Conservation (phyloP, 2,888 invertebrate species). For the Stenotaenia linearis region DNA sequence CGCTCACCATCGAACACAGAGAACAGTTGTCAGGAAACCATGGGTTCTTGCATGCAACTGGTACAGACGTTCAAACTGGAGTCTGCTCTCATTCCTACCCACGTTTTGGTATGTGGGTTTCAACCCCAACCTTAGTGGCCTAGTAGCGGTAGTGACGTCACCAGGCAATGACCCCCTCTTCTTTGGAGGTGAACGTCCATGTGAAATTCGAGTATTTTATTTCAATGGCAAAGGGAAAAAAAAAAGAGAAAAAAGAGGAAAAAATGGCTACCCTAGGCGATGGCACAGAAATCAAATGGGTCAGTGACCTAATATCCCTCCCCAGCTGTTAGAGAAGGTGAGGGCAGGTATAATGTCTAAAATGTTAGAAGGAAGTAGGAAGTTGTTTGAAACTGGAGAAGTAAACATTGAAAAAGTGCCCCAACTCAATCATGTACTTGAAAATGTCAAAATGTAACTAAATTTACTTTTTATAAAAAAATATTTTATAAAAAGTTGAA, state of each 20-base stretch:
- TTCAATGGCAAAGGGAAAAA: not conserved
- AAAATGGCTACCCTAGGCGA: constrained; percentile 13
- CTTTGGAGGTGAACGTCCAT: not conserved
- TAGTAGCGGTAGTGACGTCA: constrained; percentile 14
- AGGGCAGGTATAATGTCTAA: not conserved
- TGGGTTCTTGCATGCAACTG: not conserved
- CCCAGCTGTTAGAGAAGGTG: not conserved
- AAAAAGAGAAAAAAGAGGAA: not conserved
- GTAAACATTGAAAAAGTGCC: not conserved
- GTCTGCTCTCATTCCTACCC: constrained; percentile 19
- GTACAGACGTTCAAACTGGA: not conserved
- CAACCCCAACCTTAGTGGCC: constrained; percentile 19
- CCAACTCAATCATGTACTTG: not conserved
- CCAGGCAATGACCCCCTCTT: not conserved
- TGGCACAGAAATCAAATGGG: constrained; percentile 26
- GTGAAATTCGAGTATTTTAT: not conserved
- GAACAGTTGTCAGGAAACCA: not conserved
- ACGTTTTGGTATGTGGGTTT: constrained; percentile 12
- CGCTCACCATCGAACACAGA: not conserved
- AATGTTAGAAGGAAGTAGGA: not conserved
- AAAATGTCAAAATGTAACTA: not conserved
- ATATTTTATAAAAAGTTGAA: too few relatives aligned
- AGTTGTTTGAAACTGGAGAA: not conserved
- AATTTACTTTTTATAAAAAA: not conserved
- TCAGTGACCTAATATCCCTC: constrained; percentile 23